Evolutionary conservation across 2,113 vertebrate species (phyloP), one percentile per base, ranked within the genome.

Genomic region (Trematocara unimaculatum): DNA sequence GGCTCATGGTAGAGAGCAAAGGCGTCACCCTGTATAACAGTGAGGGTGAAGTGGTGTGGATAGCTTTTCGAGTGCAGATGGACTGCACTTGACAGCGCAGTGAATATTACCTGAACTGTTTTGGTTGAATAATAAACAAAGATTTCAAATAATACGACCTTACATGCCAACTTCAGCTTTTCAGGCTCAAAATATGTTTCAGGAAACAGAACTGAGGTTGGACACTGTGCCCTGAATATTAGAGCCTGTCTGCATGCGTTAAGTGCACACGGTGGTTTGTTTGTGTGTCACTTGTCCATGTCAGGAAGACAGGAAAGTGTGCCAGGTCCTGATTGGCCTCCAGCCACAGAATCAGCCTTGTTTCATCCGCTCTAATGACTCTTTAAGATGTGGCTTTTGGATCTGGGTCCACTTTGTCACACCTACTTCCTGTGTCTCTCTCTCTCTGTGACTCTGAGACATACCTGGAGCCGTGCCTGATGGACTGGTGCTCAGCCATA

Each of bases 321-420:
- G 85, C 88, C 82, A 87, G 79, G 77, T 82, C 72, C 84, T 83
- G 80, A 90, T 87, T 94, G 90, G 88, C 88, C 83, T 89, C 29
- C 86, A 56, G 87, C 62, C 88, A 84, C 83, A 90, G 87, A 91
- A 87, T 93, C 84, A 83, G 83, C 56, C 82, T 83, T 4, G 47
- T 87, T 89, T 95, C 90, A 94, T 95, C 93, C 81, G 26, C 78
- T 90, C 55, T 92, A 89, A 92, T 88, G 84, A 93, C 81, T 91
- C 82, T 70, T 94, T 93, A 91, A 91, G 89, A 90, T 80, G 70
- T 85, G 83, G 74, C 80, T 42, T 83, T 84, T 38, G 62, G 87
- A 92, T 87, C 82, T 87, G 64, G 51, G 81, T 77, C 79, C 81
- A 81, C 31, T 23, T 55, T 7, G 5, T 84, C 85, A 88, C 84